phyloP scores from a whole-genome alignment of 1,140 invertebrate species.

The Diorhabda sublineata region DNA sequence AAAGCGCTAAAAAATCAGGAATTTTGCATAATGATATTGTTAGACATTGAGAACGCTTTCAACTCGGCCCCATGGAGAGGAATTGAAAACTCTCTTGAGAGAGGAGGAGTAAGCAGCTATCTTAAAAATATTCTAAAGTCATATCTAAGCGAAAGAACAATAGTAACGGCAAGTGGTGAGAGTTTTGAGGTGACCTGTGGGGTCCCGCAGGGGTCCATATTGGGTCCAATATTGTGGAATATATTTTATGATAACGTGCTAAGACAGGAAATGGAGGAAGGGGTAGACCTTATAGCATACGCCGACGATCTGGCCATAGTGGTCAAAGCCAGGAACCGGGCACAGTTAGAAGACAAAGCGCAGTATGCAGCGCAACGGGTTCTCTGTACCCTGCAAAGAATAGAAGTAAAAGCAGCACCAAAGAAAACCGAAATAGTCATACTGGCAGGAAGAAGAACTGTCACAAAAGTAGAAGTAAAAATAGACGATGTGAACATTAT shows the following conservation, averaged over 20 bases:
- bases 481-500: background rate
- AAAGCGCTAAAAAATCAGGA: too few species aligned
- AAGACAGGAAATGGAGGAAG: slow-evolving; percentile 21
- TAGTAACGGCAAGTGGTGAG: slow-evolving; percentile 5
- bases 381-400: background rate
- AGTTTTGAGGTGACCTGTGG: slow-evolving; percentile 26
- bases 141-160: slow-evolving; percentile 18
- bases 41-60: slow-evolving; percentile 33
- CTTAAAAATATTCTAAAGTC: slow-evolving; percentile 9
- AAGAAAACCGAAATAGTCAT: slow-evolving; percentile 1
- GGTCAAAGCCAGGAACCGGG: slow-evolving; percentile 12
- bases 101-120: slow-evolving; percentile 8
- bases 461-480: background rate
- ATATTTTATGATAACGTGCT: slow-evolving; percentile 37
- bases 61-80: slow-evolving; percentile 27
- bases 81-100: slow-evolving; percentile 13
- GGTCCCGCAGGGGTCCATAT: slow-evolving; percentile 42
- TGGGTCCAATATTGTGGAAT: slow-evolving; percentile 42
- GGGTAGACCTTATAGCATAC: slow-evolving; percentile 29
- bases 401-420: background rate
- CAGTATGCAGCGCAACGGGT: slow-evolving; percentile 5
- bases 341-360: slow-evolving; percentile 14
- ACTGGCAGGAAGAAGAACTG: background rate
- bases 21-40: slow-evolving; percentile 22
- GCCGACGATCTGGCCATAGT: slow-evolving; percentile 37